Base-by-base conservation (phyloP, 2,113 vertebrate genomes). In the Conger conger region DNA sequence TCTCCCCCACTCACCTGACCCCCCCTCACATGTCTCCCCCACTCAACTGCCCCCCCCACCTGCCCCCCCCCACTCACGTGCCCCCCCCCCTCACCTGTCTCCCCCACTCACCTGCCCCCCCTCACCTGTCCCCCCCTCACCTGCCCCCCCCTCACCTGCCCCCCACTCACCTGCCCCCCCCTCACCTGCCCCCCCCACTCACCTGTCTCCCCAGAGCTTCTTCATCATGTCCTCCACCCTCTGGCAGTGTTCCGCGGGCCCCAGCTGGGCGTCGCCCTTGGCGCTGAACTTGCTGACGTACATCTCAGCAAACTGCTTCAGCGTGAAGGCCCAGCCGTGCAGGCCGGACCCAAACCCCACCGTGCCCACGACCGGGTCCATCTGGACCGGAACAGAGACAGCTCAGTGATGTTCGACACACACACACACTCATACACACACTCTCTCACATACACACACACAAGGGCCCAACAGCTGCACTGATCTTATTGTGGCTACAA, bases 221-320 rank as follows among this genome's bases (percentile, higher is more conserved):
- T 97, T 99, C 98, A 99, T 99, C 97, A 99, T 98, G 86, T 99
- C 98, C 76, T 99, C 98, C 1, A 99, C 98, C 86, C 99, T 99
- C 96, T 97, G 99, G 92, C 96, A 96, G 63, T 94, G 94, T 86
- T 98, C 98, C 0, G 84, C 88, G 0, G 96, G 27, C 1, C 92
- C 88, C 88, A 97, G 86, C 85, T 96, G 94, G 23, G 95, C 91
- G n/a, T 98, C 97, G 0, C 98, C 97, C 89, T 99, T 99, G 78
- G 97, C 97, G 3, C 97, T 95, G 2, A 99, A 99, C 92, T 99
- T 99, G 76, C 96, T 95, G 79, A 97, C 96, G 0, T 99, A 99
- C 97, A 98, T 97, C 90, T 99, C 98, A 1, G 98, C 98, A 88
- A 99, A 99, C 94, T 99, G 98, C 92, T 99, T 99, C 13, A 99